Conservation (phyloP, 1,140 invertebrate genomes). For the Drosophila baimaii region DNA sequence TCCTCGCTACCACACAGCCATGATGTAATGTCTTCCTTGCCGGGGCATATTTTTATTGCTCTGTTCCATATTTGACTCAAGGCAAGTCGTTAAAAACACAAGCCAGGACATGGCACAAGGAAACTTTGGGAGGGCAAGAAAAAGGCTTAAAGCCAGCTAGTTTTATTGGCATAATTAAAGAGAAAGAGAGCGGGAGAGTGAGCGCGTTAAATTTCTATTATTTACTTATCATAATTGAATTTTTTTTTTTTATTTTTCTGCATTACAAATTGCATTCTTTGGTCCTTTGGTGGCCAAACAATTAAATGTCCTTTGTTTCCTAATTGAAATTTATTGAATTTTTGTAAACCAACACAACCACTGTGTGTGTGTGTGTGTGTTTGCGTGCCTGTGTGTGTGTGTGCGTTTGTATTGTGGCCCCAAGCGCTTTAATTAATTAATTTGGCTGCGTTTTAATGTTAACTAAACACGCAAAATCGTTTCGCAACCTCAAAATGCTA, state of each 20-base stretch:
- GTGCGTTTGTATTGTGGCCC: slow-evolving; percentile 31
- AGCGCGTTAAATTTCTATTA: slow-evolving; percentile 45
- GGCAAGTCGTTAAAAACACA: slow-evolving; percentile 68
- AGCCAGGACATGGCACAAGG: slow-evolving; percentile 64
- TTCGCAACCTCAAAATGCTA: slow-evolving; percentile 19
- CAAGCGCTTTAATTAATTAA: slow-evolving; percentile 78
- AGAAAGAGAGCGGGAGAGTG: slow-evolving; percentile 3
- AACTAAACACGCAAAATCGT: slow-evolving; percentile 59
- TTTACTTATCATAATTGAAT: slow-evolving; percentile 65
- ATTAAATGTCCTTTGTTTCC: slow-evolving; percentile 59
- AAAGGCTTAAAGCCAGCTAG: slow-evolving; percentile 26
- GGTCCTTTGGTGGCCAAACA: slow-evolving; percentile 23
- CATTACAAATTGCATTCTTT: slow-evolving; percentile 57
- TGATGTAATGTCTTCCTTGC: slow-evolving; percentile 48
- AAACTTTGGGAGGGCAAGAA: slow-evolving; percentile 28
- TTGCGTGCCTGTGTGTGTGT: slow-evolving; percentile 8
- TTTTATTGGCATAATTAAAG: slow-evolving; percentile 60
- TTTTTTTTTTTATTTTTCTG: slow-evolving; percentile 31
- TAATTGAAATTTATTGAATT: slow-evolving; percentile 64
- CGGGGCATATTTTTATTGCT: slow-evolving; percentile 67
- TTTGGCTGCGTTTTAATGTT: slow-evolving; percentile 74
- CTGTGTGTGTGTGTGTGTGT: not conserved
- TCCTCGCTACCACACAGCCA: not conserved
- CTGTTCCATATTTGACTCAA: slow-evolving; percentile 44
- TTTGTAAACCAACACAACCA: slow-evolving; percentile 12